Percentiles rank a stretch among this genome's conserved stretches.
These are phyloP conservation scores for Heteromormyrus szaboi DNA, from an alignment of 2,797 vertebrate genomes.

Conservation along the genomic window DNA sequence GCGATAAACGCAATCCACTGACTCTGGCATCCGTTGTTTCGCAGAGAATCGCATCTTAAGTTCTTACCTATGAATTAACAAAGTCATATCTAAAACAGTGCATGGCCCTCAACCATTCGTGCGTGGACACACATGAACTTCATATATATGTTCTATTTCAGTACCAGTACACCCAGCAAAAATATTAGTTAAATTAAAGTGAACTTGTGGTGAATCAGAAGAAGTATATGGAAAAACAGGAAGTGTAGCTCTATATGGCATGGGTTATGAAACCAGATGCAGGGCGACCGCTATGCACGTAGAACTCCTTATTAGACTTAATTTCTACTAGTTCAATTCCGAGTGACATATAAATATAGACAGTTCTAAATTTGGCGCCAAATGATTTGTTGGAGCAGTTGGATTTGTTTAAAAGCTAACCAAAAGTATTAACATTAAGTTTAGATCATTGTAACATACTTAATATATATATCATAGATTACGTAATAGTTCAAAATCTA, in stretches of 20 bases:
- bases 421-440: not conserved
- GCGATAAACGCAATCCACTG: not conserved
- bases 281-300: not conserved
- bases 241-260: not conserved
- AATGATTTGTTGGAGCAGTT: not conserved
- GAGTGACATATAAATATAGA: not conserved
- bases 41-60: not conserved
- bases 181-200: not conserved
- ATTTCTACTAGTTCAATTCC: not conserved
- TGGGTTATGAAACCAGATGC: not conserved
- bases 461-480: not conserved
- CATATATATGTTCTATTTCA: not conserved
- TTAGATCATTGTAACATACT: not conserved
- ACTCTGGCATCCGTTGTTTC: not conserved
- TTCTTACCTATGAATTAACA: not conserved
- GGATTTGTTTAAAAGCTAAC: not conserved
- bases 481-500: not conserved
- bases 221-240: not conserved
- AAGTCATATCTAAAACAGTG: not conserved
- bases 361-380: not conserved
- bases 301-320: not conserved
- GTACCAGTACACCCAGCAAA: not conserved
- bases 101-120: not conserved
- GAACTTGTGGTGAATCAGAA: not conserved
- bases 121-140: not conserved